phyloP scores from a whole-genome alignment of 2,113 vertebrate species.

The Cathartes aura region DNA sequence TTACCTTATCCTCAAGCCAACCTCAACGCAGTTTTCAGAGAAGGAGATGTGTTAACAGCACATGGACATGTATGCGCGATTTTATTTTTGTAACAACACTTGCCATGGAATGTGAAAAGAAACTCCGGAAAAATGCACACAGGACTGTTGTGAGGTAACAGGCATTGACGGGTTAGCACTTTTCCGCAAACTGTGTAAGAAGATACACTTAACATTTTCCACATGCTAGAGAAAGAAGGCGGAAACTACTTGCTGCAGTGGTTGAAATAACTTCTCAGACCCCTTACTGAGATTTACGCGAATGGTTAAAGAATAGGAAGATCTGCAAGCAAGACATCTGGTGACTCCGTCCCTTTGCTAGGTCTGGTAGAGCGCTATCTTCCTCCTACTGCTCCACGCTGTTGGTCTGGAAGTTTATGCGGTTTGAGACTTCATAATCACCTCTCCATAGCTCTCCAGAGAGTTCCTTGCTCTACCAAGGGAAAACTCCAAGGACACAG shows the following conservation, averaged over 20 bases:
- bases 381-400: background rate
- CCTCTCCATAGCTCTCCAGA: background rate
- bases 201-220: background rate
- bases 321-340: background rate
- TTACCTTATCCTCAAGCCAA: background rate
- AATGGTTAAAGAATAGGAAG: background rate
- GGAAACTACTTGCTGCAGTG: background rate
- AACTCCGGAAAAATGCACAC: background rate
- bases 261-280: background rate
- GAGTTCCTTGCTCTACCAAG: background rate
- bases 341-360: background rate
- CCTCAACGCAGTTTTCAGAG: background rate
- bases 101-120: background rate
- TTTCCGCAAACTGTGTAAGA: background rate
- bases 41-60: background rate
- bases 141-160: background rate
- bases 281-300: background rate
- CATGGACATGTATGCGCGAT: accelerated
- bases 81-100: background rate
- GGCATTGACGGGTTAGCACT: background rate
- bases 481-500: background rate
- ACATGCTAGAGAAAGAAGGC: background rate
- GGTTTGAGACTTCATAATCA: background rate
- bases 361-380: background rate
- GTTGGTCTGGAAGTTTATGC: background rate